phyloP scores from a whole-genome alignment of 2,113 vertebrate species.

The Grantiella picta region DNA sequence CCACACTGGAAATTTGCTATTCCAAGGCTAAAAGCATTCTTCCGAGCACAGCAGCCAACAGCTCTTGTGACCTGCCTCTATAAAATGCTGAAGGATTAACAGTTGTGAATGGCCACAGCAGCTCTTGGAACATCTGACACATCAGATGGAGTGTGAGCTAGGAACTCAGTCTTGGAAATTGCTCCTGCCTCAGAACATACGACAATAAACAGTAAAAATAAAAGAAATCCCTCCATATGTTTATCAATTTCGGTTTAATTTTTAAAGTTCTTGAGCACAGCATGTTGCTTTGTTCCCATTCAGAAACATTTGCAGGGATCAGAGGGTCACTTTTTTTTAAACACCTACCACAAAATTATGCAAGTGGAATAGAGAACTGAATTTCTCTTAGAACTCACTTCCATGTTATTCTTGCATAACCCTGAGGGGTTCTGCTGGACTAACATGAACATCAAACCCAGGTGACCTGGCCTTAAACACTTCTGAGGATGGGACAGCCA shows the following conservation, averaged over 20 bases:
- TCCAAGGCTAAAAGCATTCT: conserved; percentile 43
- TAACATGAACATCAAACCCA: not conserved
- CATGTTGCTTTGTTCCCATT: not conserved
- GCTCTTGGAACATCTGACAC: not conserved
- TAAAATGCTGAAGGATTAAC: conserved; percentile 34
- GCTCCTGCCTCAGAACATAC: not conserved
- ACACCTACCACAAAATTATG: not conserved
- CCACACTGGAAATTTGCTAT: conserved; percentile 45
- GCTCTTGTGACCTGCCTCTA: conserved; percentile 22
- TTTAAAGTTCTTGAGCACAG: not conserved
- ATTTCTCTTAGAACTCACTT: not conserved
- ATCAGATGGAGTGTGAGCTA: not conserved
- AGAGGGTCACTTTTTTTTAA: not conserved
- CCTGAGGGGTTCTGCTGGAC: not conserved
- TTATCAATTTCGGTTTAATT: not conserved
- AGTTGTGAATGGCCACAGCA: conserved; percentile 8
- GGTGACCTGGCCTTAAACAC: not conserved
- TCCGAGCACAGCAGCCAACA: conserved; percentile 22
- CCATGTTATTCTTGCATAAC: not conserved
- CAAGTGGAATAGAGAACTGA: not conserved
- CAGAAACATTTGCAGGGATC: not conserved
- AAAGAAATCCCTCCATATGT: not conserved
- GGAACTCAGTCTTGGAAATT: not conserved
- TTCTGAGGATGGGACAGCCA: not conserved
- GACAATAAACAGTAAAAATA: not conserved